Percentiles rank a stretch among this genome's conserved stretches.
These are phyloP conservation scores for Okapia johnstoni DNA, from an alignment of 2,113 vertebrate species.

Conservation along the genomic window DNA sequence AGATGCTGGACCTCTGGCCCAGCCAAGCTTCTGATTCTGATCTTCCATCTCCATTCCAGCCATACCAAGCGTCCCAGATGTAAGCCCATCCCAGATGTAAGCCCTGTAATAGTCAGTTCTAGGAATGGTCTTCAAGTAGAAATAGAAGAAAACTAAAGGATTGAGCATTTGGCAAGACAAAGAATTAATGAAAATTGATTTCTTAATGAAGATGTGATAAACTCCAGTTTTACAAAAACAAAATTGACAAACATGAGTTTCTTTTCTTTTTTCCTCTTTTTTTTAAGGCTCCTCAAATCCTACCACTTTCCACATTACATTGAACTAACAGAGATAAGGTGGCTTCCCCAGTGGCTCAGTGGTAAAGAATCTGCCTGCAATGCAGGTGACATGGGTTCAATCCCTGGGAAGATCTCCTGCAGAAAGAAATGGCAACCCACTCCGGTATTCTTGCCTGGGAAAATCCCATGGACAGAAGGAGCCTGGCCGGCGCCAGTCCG, in stretches of 20 bases:
- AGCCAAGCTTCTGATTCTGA: not conserved
- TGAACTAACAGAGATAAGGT: not conserved
- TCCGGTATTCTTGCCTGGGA: not conserved
- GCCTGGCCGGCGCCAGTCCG: not conserved
- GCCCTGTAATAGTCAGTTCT: not conserved
- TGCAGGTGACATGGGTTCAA: not conserved
- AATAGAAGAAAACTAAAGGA: not conserved
- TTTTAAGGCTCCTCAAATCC: not conserved
- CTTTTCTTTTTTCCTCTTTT: not conserved
- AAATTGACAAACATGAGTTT: not conserved
- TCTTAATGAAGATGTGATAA: not conserved
- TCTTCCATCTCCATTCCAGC: not conserved
- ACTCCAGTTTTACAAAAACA: not conserved
- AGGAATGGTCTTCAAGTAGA: not conserved
- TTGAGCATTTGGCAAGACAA: not conserved
- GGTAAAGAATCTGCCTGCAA: not conserved
- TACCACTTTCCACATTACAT: not conserved
- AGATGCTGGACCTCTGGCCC: not conserved
- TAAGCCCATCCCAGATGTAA: not conserved
- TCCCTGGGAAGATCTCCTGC: not conserved
- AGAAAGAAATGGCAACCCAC: not conserved
- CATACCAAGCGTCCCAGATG: not conserved
- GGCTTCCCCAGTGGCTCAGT: not conserved
- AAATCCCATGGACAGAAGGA: not conserved
- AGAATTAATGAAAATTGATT: not conserved